Evolutionary conservation across 53 echinoderm and acorn worm species (phyloP), one percentile per base, ranked within the genome.

Genomic region (Hippasteria phrygiana): DNA sequence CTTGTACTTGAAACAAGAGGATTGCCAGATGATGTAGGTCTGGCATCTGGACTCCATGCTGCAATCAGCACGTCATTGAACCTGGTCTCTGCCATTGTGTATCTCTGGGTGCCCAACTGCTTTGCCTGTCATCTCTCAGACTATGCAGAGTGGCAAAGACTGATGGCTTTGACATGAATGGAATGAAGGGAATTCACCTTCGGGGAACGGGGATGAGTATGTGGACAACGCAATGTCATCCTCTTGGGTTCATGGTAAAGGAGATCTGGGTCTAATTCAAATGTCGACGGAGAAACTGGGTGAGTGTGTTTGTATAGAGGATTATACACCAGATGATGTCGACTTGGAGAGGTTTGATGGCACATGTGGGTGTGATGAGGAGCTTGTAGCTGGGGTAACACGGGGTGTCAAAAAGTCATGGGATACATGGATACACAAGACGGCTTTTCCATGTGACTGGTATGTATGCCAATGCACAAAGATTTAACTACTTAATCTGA

Each of bases 131-230:
- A 70, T 26, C 51, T 64, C 22, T 8, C n/a, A 18, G 35, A 50
- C 33, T n/a, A 3, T 18, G 85, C 36, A 32, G 36, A 34, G 29
- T n/a, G 65, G 39, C 34, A 54, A 53, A 85, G 71, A 85, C 64
- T 10, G 71, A 85, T 84, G 34, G 53, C 34, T 12, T 34, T 48
- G 71, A 50, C 45, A 71, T 69, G 48, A 24, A 1, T 35, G 84
- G 84, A 69, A 84, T 84, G 84, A 70, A 0, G 71, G 33, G 71
- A 84, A 84, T 84, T 29, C 69, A 47, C 71, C 85, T 85, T n/a
- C 29, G 38, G 85, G 85, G 71, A 18, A 0, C 20, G 26, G 59
- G 26, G 59, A 24, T 18, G 54, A 13, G 17, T 20, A 24, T 26
- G 26, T 17, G 51, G 59, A 59, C 59, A 59, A 11, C 59, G n/a